These are phyloP conservation scores for Nomada hirtipes DNA, from an alignment of 2,888 invertebrate species.

Conservation along the genomic window DNA sequence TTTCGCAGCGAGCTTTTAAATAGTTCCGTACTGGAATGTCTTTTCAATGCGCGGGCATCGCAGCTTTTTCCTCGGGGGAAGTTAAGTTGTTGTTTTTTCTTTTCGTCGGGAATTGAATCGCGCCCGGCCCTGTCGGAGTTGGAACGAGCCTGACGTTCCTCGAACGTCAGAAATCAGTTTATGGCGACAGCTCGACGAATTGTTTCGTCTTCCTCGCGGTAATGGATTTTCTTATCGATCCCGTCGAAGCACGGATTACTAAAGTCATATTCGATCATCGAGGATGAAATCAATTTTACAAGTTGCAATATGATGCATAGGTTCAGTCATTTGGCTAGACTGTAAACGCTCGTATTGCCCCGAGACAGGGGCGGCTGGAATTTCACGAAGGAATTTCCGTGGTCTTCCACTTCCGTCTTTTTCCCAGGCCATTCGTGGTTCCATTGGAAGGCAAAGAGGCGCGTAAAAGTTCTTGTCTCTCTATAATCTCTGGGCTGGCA, in stretches of 20 bases:
- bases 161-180: no score
- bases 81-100: not conserved
- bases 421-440: not conserved
- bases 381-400: slow-evolving; percentile 21
- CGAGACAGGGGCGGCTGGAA: slow-evolving; percentile 2
- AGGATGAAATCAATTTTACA: no score
- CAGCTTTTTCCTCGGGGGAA: not conserved
- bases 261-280: no score
- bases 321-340: not conserved
- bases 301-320: not conserved
- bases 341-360: not conserved
- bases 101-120: slow-evolving; percentile 4
- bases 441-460: not conserved
- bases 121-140: not conserved
- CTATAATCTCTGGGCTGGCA: not conserved
- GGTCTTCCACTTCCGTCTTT: not conserved
- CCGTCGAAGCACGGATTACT: no score
- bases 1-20: not conserved
- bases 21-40: not conserved
- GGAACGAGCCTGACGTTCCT: no score
- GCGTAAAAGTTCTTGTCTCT: slow-evolving; percentile 13
- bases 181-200: no score
- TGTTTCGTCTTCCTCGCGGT: no score
- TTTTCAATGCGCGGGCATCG: not conserved
- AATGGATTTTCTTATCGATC: no score